Conservation (phyloP, 2,113 vertebrate genomes). For the Chaetodon trifascialis region DNA sequence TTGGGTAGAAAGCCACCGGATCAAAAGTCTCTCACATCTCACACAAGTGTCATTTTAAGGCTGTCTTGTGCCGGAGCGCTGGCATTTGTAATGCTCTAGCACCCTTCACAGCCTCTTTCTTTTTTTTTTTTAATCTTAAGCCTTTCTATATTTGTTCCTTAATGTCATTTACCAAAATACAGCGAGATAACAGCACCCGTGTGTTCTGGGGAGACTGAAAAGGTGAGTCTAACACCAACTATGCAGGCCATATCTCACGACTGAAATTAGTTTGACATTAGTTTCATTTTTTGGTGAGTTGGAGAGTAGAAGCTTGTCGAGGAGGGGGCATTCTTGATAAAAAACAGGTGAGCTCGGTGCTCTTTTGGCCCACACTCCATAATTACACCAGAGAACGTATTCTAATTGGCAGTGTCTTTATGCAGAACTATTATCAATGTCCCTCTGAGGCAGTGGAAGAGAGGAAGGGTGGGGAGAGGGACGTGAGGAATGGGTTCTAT, state of each 20-base stretch:
- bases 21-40: conserved; percentile 51
- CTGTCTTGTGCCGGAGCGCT: conserved; percentile 6
- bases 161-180: conserved; percentile 22
- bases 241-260: conserved; percentile 15
- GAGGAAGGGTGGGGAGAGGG: conserved; percentile 43
- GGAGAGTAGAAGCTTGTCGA: background rate
- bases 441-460: conserved; percentile 76
- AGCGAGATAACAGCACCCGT: conserved; percentile 18
- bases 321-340: conserved; percentile 51
- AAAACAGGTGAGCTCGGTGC: conserved; percentile 60
- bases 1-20: conserved; percentile 52
- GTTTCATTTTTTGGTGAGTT: conserved; percentile 30
- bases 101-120: background rate
- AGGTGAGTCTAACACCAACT: conserved; percentile 30
- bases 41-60: conserved; percentile 33
- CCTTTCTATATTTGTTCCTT: conserved; percentile 17
- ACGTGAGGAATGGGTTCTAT: conserved; percentile 68
- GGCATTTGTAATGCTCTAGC: conserved; percentile 32
- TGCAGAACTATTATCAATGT: conserved; percentile 82
- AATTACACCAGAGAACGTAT: conserved; percentile 80
- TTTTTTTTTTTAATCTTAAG: background rate
- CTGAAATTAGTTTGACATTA: conserved; percentile 29
- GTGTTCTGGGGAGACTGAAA: conserved; percentile 21
- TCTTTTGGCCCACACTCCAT: conserved; percentile 73
- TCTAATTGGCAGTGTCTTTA: conserved; percentile 84